A percentile compares a stretch with the other conserved stretches of the same genome.
Conservation (phyloP, 2,888 invertebrate species). For the Tenthredo distinguenda region DNA sequence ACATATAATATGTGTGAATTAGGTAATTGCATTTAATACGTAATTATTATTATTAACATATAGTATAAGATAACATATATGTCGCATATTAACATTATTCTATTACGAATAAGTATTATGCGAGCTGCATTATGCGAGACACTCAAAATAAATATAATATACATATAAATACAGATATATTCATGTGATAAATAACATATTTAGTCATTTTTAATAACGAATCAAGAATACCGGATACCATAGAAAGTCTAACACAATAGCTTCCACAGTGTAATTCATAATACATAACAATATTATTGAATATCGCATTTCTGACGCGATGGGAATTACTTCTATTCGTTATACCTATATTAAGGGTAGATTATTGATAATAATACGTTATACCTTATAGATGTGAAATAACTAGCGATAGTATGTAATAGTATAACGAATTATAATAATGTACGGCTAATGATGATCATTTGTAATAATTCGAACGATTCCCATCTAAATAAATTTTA, state of each 20-base stretch:
- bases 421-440: too few relatives aligned
- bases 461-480: too few relatives aligned
- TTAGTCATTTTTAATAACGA: neutral
- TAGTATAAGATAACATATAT: slow-evolving; percentile 9
- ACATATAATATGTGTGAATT: neutral
- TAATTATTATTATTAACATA: slow-evolving; percentile 10
- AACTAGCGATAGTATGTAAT: too few relatives aligned
- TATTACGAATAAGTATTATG: slow-evolving; percentile 22
- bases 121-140: slow-evolving; percentile 5
- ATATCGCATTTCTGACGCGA: neutral
- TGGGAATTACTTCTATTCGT: neutral
- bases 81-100: slow-evolving; percentile 34
- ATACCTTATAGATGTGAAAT: too few relatives aligned
- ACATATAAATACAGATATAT: neutral
- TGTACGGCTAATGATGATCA: too few relatives aligned
- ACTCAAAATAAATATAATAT: slow-evolving; percentile 21
- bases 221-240: neutral
- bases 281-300: neutral
- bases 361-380: too few relatives aligned
- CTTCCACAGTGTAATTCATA: neutral
- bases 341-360: too few relatives aligned
- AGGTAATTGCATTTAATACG: slow-evolving; percentile 20
- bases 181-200: neutral
- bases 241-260: neutral
- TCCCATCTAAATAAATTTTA: too few relatives aligned